Evolutionary conservation across 2,888 invertebrate genomes (phyloP).

Genomic region (Dioctria rufipes): DNA sequence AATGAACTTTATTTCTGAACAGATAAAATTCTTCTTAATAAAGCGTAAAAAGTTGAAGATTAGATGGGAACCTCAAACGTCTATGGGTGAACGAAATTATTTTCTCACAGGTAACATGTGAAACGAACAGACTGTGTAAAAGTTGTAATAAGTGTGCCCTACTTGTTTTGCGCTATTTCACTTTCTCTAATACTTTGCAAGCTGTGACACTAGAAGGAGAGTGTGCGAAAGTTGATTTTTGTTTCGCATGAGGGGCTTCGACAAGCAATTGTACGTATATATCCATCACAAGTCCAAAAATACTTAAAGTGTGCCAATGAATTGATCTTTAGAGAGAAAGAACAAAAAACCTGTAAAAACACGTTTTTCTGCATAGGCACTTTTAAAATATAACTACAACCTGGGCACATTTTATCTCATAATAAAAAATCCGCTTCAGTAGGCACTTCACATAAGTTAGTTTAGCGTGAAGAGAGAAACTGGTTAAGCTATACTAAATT

Average conservation of each 20-base stretch:
- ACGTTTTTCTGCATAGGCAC: neutral
- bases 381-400: neutral
- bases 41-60: too few relatives aligned
- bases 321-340: neutral
- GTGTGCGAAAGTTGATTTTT: constrained; percentile 33
- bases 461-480: neutral
- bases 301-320: constrained; percentile 6
- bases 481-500: neutral
- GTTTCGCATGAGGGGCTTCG: constrained; percentile 22
- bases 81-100: too few relatives aligned
- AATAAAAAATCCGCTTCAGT: neutral
- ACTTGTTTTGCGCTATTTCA: constrained; percentile 37
- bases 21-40: too few relatives aligned
- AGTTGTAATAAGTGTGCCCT: constrained; percentile 40
- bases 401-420: neutral
- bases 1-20: too few relatives aligned
- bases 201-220: constrained; percentile 33
- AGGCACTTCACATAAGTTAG: neutral
- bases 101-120: constrained; percentile 8
- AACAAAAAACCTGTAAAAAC: neutral
- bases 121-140: constrained; percentile 27
- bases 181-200: constrained; percentile 35
- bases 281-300: neutral
- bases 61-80: too few relatives aligned
- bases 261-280: neutral